A percentile compares a stretch with the other conserved stretches of the same genome.
Evolutionary conservation across 2,888 invertebrate genomes (phyloP).

Genomic region (Hartigia nigra): DNA sequence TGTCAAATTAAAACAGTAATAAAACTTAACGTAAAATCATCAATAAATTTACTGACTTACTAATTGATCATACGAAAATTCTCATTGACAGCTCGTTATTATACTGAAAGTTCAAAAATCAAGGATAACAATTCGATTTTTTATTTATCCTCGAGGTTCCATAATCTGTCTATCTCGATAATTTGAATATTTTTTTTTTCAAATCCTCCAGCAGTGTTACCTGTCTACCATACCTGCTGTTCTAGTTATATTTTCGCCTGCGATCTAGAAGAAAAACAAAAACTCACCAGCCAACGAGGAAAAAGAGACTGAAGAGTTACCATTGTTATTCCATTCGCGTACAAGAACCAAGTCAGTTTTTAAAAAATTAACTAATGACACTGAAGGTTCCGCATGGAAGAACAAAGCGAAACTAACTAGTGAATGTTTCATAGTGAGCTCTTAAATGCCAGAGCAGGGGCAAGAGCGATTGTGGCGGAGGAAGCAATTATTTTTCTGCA

Average conservation of each 20-base stretch:
- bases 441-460: background rate
- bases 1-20: background rate
- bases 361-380: background rate
- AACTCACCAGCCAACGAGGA: background rate
- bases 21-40: background rate
- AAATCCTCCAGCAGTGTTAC: background rate
- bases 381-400: background rate
- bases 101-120: background rate
- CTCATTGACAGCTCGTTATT: background rate
- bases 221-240: too few species aligned
- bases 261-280: background rate
- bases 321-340: background rate
- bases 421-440: background rate
- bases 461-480: background rate
- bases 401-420: background rate
- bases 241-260: background rate
- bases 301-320: background rate
- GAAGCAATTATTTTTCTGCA: constrained; percentile 1
- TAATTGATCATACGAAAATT: background rate
- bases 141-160: background rate
- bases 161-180: background rate
- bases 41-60: background rate
- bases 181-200: background rate
- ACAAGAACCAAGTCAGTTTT: background rate
- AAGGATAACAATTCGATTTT: background rate